Evolutionary conservation across 2,113 vertebrate genomes (phyloP), one percentile per base, ranked within the genome.

Genomic region (Toxostoma redivivum): DNA sequence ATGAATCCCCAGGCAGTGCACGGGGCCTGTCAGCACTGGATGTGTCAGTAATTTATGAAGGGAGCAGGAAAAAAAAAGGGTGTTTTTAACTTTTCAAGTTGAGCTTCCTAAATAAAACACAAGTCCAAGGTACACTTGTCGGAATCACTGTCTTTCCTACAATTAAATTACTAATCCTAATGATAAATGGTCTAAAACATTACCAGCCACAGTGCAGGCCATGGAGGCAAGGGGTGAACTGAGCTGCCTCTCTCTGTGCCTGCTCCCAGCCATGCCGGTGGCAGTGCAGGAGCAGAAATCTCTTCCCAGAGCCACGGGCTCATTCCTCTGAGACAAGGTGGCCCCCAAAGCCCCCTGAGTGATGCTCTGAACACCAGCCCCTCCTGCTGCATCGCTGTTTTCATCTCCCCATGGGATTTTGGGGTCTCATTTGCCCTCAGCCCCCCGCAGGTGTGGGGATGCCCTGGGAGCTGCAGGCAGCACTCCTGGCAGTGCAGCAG

Each of bases 1-100:
- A 97, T 94, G 93, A 97, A 94, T 97, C 95, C 92, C 96, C 83
- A 84, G 91, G 65, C 79, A 61, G 77, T 47, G 1, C 11, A 0
- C 6, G 1, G 70, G 65, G 82, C 81, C 38, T 11, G 9, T 82
- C 71, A 38, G 79, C 0, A 2, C 47, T 81, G 57, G 31, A 69
- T 6, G 73, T 66, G 77, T 94, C 94, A 60, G 48, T 79, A 70
- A 70, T 45, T 76, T 19, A 24, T n/a, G 76, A 83, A 66, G 65
- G 65, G n/a, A 64, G 22, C 33, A 28, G 40, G 12, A 1, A 3
- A 15, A 35, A 35, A 56, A 27, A 15, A 42, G 8, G 5, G 2
- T 54, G n/a, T 14, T 44, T 54, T n/a, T 4, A 12, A 33, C 65
- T 50, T 57, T 64, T 65, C 57, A 40, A 38, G n/a, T 11, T 15